A percentile compares a stretch with the other conserved stretches of the same genome.
Evolutionary conservation across 2,113 vertebrate species (phyloP).

Genomic region (Notechis scutatus): DNA sequence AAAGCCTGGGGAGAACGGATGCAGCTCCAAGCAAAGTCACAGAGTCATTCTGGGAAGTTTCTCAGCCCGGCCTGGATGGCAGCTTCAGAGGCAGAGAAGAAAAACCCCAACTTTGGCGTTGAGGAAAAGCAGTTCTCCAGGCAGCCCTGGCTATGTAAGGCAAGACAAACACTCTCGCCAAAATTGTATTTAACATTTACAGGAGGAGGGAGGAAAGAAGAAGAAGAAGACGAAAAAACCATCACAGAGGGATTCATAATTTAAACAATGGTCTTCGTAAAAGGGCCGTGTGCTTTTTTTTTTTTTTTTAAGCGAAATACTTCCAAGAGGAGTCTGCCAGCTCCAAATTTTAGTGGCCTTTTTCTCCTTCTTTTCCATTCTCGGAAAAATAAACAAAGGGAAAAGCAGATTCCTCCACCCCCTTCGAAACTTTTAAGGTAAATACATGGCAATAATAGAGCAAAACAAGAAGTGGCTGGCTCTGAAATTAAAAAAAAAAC

Average conservation of each 20-base stretch:
- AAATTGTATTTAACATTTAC: constrained; percentile 69
- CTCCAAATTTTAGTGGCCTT: constrained; percentile 50
- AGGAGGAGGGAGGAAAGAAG: too few relatives aligned
- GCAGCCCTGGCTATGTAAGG: constrained; percentile 47
- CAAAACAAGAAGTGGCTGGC: constrained; percentile 71
- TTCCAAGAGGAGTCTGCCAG: constrained; percentile 45
- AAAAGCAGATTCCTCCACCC: neutral
- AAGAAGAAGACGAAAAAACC: constrained; percentile 27
- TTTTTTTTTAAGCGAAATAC: constrained; percentile 32
- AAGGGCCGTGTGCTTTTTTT: neutral
- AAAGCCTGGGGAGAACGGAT: neutral
- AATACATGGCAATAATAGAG: constrained; percentile 64
- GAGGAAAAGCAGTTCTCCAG: constrained; percentile 29
- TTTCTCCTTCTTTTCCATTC: neutral
- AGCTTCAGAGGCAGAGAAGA: constrained; percentile 32
- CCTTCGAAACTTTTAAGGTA: constrained; percentile 52
- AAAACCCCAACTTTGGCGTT: constrained; percentile 26
- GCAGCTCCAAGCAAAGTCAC: constrained; percentile 44
- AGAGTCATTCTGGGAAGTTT: constrained; percentile 46
- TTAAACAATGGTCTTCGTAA: constrained; percentile 39
- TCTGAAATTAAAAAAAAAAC: constrained; percentile 58
- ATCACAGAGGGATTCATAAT: constrained; percentile 69
- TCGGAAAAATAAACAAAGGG: neutral
- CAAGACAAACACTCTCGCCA: constrained; percentile 63
- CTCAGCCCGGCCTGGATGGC: constrained; percentile 23